Evolutionary conservation across 2,113 vertebrate genomes (phyloP).

Genomic region (Salvelinus sp.): DNA sequence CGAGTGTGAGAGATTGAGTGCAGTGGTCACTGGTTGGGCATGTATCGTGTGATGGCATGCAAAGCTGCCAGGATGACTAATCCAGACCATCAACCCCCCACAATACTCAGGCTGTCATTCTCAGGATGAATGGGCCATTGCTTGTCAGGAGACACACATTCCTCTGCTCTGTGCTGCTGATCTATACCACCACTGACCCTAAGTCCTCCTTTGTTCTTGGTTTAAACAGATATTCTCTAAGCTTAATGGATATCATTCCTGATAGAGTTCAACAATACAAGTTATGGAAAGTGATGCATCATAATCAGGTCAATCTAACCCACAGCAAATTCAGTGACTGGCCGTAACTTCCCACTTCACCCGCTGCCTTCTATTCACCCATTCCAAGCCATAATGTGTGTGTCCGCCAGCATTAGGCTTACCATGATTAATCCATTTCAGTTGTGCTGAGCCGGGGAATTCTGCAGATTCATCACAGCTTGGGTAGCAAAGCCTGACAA

Average conservation of each 20-base stretch:
- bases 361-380: slow-evolving; percentile 15
- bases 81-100: slow-evolving; percentile 22
- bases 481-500: slow-evolving; percentile 56
- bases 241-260: not conserved
- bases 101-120: slow-evolving; percentile 1
- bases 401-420: slow-evolving; percentile 64
- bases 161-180: slow-evolving; percentile 32
- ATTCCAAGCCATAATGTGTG: slow-evolving; percentile 47
- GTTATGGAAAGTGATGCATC: slow-evolving; percentile 39
- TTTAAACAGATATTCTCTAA: slow-evolving; percentile 53
- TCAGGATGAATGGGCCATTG: slow-evolving; percentile 29
- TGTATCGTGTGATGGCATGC: slow-evolving; percentile 20
- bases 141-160: slow-evolving; percentile 41
- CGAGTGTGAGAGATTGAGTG: not conserved
- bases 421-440: slow-evolving; percentile 65
- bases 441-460: slow-evolving; percentile 64
- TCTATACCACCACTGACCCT: slow-evolving; percentile 10
- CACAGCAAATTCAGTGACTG: not conserved
- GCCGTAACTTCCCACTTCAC: slow-evolving; percentile 15
- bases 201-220: slow-evolving; percentile 45
- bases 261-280: slow-evolving; percentile 39
- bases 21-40: slow-evolving; percentile 23
- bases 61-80: slow-evolving; percentile 13
- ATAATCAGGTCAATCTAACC: slow-evolving; percentile 20
- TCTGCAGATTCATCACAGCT: slow-evolving; percentile 77